Base-by-base conservation (phyloP, 2,113 vertebrate genomes). In the Mesoclemmys tuberculata region DNA sequence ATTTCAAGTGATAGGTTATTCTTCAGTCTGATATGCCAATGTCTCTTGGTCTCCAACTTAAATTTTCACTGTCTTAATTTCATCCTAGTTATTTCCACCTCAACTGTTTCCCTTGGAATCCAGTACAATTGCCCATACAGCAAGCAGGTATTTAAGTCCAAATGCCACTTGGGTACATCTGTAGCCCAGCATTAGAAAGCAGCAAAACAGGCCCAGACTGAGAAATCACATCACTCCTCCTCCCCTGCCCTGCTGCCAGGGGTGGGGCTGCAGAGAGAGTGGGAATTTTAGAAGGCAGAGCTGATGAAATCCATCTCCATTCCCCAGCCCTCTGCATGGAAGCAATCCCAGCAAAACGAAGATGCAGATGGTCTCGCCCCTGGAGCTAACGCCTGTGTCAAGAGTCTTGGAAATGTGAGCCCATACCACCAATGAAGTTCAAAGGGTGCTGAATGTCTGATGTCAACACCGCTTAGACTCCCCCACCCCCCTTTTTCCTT, bases 401-500 rank as follows among this genome's bases (percentile, higher is more conserved):
- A 48, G 96, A 91, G 96, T 93, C 91, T 94, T 94, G 85, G 92
- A 91, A 94, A 96, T 95, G 97, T 78, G 94, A 97, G 89, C 16
- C 68, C 68, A 2, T 80, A 78, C 95, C 98, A 96, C 97, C 97
- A 95, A 8, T 87, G 95, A 44, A 85, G 94, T 93, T 95, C 94
- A 94, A 88, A 91, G 55, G 24, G 92, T 58, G 46, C 61, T 24
- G 75, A 87, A 14, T 35, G 82, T 86, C 92, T 93, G 90, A 87
- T 95, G 87, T 74, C 93, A 95, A 26, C 19, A 1, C 94, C 0
- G 24, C 78, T 68, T 14, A 71, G 85, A 18, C 49, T 93, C 89
- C 85, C 56, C 74, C 89, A 44, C 81, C 87, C 87, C 92, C 55
- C 78, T 68, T 35, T 10, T 75, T 8, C 51, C 46, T 54, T 85